Conservation (phyloP, 2,113 vertebrate genomes). For the Melanotaenia duboulayi region DNA sequence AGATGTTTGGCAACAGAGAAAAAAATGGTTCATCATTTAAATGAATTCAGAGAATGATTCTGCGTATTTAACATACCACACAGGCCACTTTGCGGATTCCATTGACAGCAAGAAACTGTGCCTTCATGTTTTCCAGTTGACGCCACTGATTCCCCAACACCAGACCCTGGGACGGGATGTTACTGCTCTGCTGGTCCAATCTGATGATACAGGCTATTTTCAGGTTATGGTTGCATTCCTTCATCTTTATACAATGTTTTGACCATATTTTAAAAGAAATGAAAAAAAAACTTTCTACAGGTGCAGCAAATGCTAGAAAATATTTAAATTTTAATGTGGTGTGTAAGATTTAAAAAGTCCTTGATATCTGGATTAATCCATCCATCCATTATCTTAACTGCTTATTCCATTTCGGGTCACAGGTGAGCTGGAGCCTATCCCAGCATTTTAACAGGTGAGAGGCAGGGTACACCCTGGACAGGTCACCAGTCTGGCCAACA, state of each 20-base stretch:
- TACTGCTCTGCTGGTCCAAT: slow-evolving; percentile 87
- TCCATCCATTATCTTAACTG: no score
- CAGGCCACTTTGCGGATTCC: slow-evolving; percentile 96
- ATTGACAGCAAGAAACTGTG: slow-evolving; percentile 94
- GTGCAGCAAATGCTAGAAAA: no score
- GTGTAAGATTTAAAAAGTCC: no score
- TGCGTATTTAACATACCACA: slow-evolving; percentile 83
- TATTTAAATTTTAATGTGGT: no score
- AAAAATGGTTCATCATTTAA: neutral
- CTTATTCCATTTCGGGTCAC: no score
- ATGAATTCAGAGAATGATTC: neutral
- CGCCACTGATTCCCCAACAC: slow-evolving; percentile 92
- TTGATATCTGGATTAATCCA: no score
- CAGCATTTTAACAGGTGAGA: no score
- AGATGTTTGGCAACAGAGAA: slow-evolving; percentile 6
- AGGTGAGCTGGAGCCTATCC: no score
- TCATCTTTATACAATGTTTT: no score
- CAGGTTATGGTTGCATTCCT: neutral
- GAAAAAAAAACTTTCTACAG: neutral
- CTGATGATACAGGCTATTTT: slow-evolving; percentile 67
- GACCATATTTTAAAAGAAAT: neutral
- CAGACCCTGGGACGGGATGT: slow-evolving; percentile 84
- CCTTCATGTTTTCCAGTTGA: slow-evolving; percentile 95
- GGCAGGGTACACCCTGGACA: no score
- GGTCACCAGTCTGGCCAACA: no score